Evolutionary conservation across 2,797 vertebrate species (phyloP).

Genomic region (Hyperoplus lanceolatus): DNA sequence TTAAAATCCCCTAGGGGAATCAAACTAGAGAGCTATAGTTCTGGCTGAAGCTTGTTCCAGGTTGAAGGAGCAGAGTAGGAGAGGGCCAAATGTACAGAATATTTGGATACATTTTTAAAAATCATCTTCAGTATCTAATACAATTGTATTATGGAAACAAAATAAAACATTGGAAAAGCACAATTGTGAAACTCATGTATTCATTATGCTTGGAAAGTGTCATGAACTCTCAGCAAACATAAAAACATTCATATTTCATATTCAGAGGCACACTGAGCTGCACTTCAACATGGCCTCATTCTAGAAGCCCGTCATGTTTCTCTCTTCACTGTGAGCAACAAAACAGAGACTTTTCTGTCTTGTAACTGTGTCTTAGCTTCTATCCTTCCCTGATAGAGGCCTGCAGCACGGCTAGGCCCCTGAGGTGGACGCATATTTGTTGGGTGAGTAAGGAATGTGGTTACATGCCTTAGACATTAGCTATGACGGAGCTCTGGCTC

Average conservation of each 20-base stretch:
- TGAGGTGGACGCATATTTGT: slow-evolving; percentile 90
- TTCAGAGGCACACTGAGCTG: background rate
- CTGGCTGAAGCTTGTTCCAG: too few species aligned
- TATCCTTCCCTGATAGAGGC: slow-evolving; percentile 61
- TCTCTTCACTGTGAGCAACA: slow-evolving; percentile 25
- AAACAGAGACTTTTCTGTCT: slow-evolving; percentile 16
- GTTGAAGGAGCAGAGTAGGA: too few species aligned
- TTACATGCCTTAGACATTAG: slow-evolving; percentile 94
- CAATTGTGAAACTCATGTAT: background rate
- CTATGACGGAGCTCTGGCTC: slow-evolving; percentile 88
- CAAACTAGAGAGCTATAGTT: too few species aligned
- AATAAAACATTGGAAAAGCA: background rate
- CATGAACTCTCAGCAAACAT: slow-evolving; percentile 1
- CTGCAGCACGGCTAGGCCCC: slow-evolving; percentile 76
- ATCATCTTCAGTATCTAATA: background rate
- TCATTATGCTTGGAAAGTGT: background rate
- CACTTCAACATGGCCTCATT: background rate
- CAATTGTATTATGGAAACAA: background rate
- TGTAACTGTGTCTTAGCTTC: slow-evolving; percentile 33
- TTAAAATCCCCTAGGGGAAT: too few species aligned
- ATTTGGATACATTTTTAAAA: background rate
- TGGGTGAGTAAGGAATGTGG: slow-evolving; percentile 96
- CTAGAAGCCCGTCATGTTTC: background rate
- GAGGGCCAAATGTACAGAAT: background rate
- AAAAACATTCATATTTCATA: slow-evolving; percentile 1